Evolutionary conservation across 1,140 invertebrate genomes (phyloP).

Genomic region (Euwallacea fornicatus): DNA sequence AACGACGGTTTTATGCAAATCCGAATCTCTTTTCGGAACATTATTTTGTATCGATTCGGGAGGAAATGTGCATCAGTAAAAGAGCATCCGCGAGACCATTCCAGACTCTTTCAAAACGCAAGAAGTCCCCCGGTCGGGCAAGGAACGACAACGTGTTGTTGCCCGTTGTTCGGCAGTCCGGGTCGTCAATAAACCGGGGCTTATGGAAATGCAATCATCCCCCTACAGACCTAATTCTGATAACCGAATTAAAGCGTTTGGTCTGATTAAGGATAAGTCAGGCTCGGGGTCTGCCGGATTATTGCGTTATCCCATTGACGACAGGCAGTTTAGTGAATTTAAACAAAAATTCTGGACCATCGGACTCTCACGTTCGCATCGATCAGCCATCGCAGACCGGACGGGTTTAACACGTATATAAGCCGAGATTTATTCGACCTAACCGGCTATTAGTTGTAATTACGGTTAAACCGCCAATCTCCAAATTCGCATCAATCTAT

Average conservation of each 20-base stretch:
- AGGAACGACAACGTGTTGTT: too few relatives aligned
- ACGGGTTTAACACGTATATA: neutral
- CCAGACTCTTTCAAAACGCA: neutral
- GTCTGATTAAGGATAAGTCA: constrained; percentile 14
- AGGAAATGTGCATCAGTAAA: constrained; percentile 20
- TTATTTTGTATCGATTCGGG: constrained; percentile 29
- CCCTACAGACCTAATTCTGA: constrained; percentile 6
- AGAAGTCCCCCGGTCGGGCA: too few relatives aligned
- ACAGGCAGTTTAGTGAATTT: neutral
- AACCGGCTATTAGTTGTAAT: neutral
- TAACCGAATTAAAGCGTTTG: constrained; percentile 20
- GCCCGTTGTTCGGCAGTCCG: too few relatives aligned
- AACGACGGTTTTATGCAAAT: constrained; percentile 33
- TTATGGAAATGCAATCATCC: too few relatives aligned
- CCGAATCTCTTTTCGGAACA: constrained; percentile 29
- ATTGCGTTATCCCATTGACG: constrained; percentile 1
- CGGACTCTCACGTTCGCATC: neutral
- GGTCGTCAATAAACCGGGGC: too few relatives aligned
- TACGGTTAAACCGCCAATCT: neutral
- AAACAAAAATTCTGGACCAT: too few relatives aligned
- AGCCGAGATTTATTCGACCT: neutral
- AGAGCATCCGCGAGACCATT: constrained; percentile 6
- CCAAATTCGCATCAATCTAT: neutral
- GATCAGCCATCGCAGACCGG: neutral
- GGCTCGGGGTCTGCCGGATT: constrained; percentile 5